A percentile compares a stretch with the other conserved stretches of the same genome.
phyloP scores from a whole-genome alignment of 2,888 invertebrate species.

The Axea sp. region DNA sequence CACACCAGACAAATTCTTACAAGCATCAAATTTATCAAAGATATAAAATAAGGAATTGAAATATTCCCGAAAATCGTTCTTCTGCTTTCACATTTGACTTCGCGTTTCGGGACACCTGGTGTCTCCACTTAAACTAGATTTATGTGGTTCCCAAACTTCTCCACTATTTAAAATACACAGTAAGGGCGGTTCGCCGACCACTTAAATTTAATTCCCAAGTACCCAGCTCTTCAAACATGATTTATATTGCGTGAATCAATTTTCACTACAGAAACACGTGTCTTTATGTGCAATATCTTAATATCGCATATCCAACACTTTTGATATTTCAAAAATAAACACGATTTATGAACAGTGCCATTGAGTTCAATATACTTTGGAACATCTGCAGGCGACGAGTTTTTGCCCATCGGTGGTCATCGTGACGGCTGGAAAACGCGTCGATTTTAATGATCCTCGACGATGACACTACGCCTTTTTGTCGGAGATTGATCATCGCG shows the following conservation, averaged over 20 bases:
- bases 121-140: constrained; percentile 41
- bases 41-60: no score
- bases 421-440: no score
- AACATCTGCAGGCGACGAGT: constrained; percentile 7
- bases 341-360: constrained; percentile 12
- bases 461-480: no score
- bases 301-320: constrained; percentile 1
- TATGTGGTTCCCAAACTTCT: constrained; percentile 39
- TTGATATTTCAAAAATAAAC: constrained; percentile 13
- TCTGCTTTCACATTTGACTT: constrained; percentile 45
- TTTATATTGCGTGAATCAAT: constrained; percentile 48
- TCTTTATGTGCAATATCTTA: constrained; percentile 20
- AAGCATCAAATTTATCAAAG: no score
- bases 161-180: constrained; percentile 48
- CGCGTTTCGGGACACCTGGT: constrained; percentile 39
- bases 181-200: constrained; percentile 38
- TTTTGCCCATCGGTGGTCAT: no score
- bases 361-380: constrained; percentile 3
- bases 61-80: no score
- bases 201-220: constrained; percentile 40
- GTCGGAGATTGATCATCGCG: no score
- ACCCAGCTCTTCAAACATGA: constrained; percentile 18
- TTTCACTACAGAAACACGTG: constrained; percentile 37
- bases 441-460: no score
- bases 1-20: no score